These are phyloP conservation scores for Vanacampus margaritifer DNA, from an alignment of 2,113 vertebrate genomes.

Conservation along the genomic window DNA sequence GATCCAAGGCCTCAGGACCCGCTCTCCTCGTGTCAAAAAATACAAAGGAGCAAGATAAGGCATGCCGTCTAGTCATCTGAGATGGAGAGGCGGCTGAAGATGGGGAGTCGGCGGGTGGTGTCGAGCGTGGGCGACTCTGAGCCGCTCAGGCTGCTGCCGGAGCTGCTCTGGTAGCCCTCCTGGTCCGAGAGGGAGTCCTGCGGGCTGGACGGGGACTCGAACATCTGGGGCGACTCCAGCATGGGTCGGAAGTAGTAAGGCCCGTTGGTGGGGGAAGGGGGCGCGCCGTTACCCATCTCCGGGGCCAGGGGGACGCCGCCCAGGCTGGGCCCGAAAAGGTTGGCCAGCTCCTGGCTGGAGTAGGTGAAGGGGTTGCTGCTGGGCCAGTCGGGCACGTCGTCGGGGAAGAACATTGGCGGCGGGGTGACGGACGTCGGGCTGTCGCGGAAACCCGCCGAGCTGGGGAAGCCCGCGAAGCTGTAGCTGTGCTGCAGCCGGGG, in stretches of 20 bases:
- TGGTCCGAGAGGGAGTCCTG: slow-evolving; percentile 97
- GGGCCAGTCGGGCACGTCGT: slow-evolving; percentile 88
- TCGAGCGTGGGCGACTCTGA: slow-evolving; percentile 94
- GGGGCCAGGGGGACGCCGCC: slow-evolving; percentile 76
- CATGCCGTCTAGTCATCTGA: slow-evolving; percentile 84
- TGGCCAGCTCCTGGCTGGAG: slow-evolving; percentile 98
- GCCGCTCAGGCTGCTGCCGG: slow-evolving; percentile 90
- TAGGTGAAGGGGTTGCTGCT: slow-evolving; percentile 97
- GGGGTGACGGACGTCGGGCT: slow-evolving; percentile 97
- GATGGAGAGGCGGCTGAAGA: slow-evolving; percentile 99
- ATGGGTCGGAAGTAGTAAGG: slow-evolving; percentile 87
- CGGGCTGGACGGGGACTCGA: slow-evolving; percentile 89
- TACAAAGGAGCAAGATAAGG: slow-evolving; percentile 23
- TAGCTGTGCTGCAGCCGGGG: slow-evolving; percentile 98
- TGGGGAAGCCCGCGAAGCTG: slow-evolving; percentile 94
- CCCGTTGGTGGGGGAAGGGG: slow-evolving; percentile 80
- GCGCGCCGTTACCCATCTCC: slow-evolving; percentile 66
- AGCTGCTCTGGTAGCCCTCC: slow-evolving; percentile 98
- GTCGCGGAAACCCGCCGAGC: slow-evolving; percentile 86
- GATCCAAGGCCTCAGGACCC: slow-evolving; percentile 36
- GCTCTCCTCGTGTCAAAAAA: slow-evolving; percentile 55
- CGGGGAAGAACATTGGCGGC: slow-evolving; percentile 87
- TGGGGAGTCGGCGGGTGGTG: slow-evolving; percentile 93
- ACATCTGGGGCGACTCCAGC: slow-evolving; percentile 90
- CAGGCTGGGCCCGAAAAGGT: slow-evolving; percentile 88